Percentiles rank a stretch among this genome's conserved stretches.
Conservation (phyloP, 2,888 invertebrate genomes). For the Tetragnatha montana region DNA sequence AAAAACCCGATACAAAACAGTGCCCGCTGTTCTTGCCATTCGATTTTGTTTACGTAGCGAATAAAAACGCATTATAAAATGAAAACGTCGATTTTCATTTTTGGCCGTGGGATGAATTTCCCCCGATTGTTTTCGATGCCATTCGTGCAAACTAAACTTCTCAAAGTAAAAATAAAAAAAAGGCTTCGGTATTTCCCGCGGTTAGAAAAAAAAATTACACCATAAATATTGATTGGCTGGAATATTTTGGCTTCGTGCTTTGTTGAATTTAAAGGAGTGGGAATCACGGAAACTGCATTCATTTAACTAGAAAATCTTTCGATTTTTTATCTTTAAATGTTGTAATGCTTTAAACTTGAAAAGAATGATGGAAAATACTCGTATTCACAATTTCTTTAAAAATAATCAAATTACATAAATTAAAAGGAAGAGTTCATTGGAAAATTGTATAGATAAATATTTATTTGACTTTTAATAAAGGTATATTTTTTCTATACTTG, state of each 20-base stretch:
- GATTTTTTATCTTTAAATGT: too few species aligned
- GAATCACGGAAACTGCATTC: not conserved
- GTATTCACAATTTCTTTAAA: too few species aligned
- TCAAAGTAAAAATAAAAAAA: slow-evolving; percentile 17
- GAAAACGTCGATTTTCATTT: slow-evolving; percentile 66
- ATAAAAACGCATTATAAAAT: slow-evolving; percentile 64
- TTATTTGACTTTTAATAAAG: too few species aligned
- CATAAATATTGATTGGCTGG: not conserved
- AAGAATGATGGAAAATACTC: too few species aligned
- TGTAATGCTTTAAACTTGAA: too few species aligned
- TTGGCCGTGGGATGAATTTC: slow-evolving; percentile 51
- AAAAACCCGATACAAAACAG: slow-evolving; percentile 61
- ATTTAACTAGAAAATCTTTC: too few species aligned
- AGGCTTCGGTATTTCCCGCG: not conserved
- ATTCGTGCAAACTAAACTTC: slow-evolving; percentile 24
- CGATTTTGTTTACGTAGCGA: slow-evolving; percentile 54
- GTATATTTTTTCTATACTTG: too few species aligned
- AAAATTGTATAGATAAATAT: too few species aligned
- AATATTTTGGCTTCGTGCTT: not conserved
- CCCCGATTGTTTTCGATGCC: slow-evolving; percentile 17
- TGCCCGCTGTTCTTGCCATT: slow-evolving; percentile 45
- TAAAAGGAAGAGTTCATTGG: too few species aligned
- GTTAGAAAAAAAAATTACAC: not conserved
- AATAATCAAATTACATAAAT: too few species aligned
- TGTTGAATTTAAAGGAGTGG: not conserved